phyloP scores from a whole-genome alignment of 2,113 vertebrate genomes.

The Barnardius zonarius region DNA sequence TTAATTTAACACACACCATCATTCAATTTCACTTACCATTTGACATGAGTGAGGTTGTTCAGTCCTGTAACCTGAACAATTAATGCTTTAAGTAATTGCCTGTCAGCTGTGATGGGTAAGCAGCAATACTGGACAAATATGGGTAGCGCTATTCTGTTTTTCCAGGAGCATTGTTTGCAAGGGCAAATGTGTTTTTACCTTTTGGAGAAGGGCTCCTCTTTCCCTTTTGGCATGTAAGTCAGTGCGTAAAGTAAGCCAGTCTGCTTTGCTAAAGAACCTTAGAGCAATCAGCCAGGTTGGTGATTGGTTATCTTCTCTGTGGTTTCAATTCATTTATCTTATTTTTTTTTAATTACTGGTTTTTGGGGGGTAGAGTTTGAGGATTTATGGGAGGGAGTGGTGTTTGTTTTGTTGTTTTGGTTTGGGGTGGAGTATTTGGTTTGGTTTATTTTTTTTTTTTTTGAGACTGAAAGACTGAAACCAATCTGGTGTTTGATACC shows the following conservation, averaged over 20 bases:
- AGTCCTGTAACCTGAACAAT: background rate
- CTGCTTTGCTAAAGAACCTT: background rate
- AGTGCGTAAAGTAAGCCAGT: background rate
- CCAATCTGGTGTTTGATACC: slow-evolving; percentile 67
- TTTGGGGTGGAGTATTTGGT: background rate
- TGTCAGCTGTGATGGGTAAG: background rate
- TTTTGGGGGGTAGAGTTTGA: background rate
- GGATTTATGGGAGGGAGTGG: background rate
- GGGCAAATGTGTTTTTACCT: background rate
- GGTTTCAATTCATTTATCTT: background rate
- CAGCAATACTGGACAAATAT: background rate
- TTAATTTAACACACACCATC: background rate
- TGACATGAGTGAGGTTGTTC: background rate
- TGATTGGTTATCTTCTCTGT: background rate
- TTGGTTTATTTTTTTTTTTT: background rate
- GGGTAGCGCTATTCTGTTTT: background rate
- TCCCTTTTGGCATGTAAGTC: background rate
- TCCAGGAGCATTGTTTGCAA: slow-evolving; percentile 71
- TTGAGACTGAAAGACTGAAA: slow-evolving; percentile 24
- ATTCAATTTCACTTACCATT: background rate
- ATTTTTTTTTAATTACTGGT: background rate
- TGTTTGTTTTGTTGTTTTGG: background rate
- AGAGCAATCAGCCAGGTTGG: background rate
- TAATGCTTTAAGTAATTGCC: slow-evolving; percentile 6
- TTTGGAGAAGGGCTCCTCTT: background rate